Evolutionary conservation across 1,140 invertebrate genomes (phyloP).

Genomic region (Papilio aristodemus): DNA sequence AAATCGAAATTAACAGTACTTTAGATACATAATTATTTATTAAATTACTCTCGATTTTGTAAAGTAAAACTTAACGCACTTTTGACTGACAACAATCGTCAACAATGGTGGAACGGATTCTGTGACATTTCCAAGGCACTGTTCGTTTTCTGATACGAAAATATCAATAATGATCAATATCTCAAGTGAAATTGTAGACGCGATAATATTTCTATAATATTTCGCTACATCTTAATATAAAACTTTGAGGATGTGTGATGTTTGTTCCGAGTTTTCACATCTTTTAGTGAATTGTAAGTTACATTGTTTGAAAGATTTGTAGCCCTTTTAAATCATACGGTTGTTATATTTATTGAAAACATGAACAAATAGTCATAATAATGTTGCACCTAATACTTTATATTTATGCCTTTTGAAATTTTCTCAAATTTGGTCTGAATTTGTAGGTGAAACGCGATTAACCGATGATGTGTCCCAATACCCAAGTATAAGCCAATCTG

Average conservation of each 20-base stretch:
- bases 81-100: slow-evolving; percentile 80
- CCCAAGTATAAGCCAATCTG: slow-evolving; percentile 82
- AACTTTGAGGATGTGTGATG: slow-evolving; percentile 86
- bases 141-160: slow-evolving; percentile 77
- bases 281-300: slow-evolving; percentile 88
- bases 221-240: slow-evolving; percentile 63
- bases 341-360: slow-evolving; percentile 44
- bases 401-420: background rate
- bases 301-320: slow-evolving; percentile 76
- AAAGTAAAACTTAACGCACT: slow-evolving; percentile 56
- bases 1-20: background rate
- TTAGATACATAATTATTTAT: background rate
- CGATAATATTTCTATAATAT: slow-evolving; percentile 76
- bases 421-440: slow-evolving; percentile 37
- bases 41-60: background rate
- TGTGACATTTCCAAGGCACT: slow-evolving; percentile 72
- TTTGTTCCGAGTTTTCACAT: slow-evolving; percentile 89
- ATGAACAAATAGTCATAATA: slow-evolving; percentile 12
- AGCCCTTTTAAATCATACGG: slow-evolving; percentile 48
- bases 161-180: slow-evolving; percentile 78
- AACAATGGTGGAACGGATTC: slow-evolving; percentile 78
- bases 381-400: slow-evolving; percentile 5
- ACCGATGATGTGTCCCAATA: slow-evolving; percentile 83
- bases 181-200: slow-evolving; percentile 58
- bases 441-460: slow-evolving; percentile 82